Conservation (phyloP, 1,140 invertebrate genomes). For the Drosophila serrata region DNA sequence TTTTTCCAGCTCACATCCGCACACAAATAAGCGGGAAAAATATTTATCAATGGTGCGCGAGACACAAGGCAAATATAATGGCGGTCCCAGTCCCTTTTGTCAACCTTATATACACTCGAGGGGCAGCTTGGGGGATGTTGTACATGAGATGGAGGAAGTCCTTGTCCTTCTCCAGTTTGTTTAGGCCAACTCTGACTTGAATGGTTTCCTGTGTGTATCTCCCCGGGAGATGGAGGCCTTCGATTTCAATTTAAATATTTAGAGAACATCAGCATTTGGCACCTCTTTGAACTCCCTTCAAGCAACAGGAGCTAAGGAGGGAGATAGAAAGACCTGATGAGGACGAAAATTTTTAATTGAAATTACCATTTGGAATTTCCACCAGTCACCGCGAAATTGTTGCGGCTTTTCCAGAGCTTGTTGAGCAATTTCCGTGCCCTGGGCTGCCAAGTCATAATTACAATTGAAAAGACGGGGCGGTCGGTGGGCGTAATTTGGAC, state of each 20-base stretch:
- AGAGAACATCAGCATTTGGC: conserved; percentile 46
- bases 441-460: conserved; percentile 64
- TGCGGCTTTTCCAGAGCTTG: conserved; percentile 19
- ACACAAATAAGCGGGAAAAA: conserved; percentile 53
- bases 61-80: conserved; percentile 43
- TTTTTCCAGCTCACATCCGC: conserved; percentile 63
- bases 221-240: conserved; percentile 6
- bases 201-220: conserved; percentile 5
- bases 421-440: conserved; percentile 40
- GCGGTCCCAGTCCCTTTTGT: conserved; percentile 17
- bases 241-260: conserved; percentile 53
- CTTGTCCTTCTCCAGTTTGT: conserved; percentile 23
- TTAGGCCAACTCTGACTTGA: conserved; percentile 42
- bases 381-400: conserved; percentile 44
- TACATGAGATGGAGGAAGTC: neutral
- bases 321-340: neutral
- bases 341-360: conserved; percentile 71
- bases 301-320: conserved; percentile 5
- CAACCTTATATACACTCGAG: conserved; percentile 8
- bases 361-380: conserved; percentile 71
- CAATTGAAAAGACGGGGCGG: conserved; percentile 34
- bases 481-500: conserved; percentile 16
- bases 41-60: conserved; percentile 61
- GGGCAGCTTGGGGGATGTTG: neutral
- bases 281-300: conserved; percentile 51